Base-by-base conservation (phyloP, 1,140 invertebrate species). In the Solenopsis invicta region DNA sequence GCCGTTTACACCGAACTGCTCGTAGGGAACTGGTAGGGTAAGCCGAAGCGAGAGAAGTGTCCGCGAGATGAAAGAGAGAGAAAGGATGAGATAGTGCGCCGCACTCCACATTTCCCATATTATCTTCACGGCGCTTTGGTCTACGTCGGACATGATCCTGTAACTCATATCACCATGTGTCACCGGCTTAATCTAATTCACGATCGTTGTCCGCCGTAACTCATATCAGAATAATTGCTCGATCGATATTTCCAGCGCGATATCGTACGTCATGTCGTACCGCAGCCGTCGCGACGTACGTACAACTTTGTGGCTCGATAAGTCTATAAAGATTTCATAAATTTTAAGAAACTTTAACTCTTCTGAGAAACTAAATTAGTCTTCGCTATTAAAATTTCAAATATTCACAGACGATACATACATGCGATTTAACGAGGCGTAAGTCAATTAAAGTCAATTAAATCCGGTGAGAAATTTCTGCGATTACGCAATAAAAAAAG, bases 131-230 rank as follows among this genome's bases (percentile, higher is more conserved):
- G 75, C 71, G 69, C 29, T 88, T 85, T 61, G 82, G 87, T 91
- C 84, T 76, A 90, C 87, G 78, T 90, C 80, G 77, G 77, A 88
- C 87, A 48, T 85, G 89, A 90, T 87, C 86, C 81, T 90, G 89
- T 94, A 93, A 94, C 92, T 94, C 93, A 93, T 94, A 94, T 94
- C 93, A 92, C 90, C 93, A 90, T 93, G 92, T 93, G 93, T 94
- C 93, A 94, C 91, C 85, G 86, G 93, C 91, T 93, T 93, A 93
- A 94, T 94, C 93, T 94, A 93, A 94, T 93, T 93, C 93, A 94
- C 91, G 93, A 93, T 93, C 93, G 92, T 93, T 91, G 92, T 91
- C 89, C 87, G 86, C 88, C 93, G 92, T 94, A 94, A 92, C 93
- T 94, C 93, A 94, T 74, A 91, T 89, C 89, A 92, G 93, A 94